A percentile compares a stretch with the other conserved stretches of the same genome.
Conservation (phyloP, 2,797 vertebrate genomes). For the Gastrophryne carolinensis region DNA sequence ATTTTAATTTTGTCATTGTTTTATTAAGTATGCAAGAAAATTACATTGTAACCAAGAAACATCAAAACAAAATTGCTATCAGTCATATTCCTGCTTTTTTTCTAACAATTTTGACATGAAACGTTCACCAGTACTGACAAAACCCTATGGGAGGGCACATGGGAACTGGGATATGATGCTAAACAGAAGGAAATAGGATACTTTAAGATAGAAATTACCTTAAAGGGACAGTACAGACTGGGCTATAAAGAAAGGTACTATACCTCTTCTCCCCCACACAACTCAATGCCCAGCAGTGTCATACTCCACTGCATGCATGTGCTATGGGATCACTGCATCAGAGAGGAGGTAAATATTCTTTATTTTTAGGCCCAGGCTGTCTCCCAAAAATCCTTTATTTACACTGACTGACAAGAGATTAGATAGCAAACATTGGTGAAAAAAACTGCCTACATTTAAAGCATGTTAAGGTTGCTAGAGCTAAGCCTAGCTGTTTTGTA, state of each 20-base stretch:
- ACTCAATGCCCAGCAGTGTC: not conserved
- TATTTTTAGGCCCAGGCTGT: not conserved
- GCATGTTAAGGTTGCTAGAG: too few relatives aligned
- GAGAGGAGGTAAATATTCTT: not conserved
- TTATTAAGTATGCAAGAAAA: not conserved
- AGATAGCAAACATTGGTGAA: not conserved
- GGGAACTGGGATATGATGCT: not conserved
- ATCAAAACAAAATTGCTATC: not conserved
- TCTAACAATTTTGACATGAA: too few relatives aligned
- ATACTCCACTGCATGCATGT: not conserved
- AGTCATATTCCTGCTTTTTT: not conserved
- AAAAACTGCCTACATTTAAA: too few relatives aligned
- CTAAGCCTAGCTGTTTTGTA: not conserved
- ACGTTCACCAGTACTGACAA: not conserved
- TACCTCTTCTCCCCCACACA: too few relatives aligned
- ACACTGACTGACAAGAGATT: not conserved
- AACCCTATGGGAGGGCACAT: not conserved
- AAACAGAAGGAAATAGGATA: not conserved
- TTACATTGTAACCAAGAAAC: slow-evolving; percentile 4
- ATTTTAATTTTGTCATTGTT: not conserved
- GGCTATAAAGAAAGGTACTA: too few relatives aligned
- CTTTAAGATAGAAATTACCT: not conserved
- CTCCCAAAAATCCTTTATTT: not conserved
- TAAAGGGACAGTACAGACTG: not conserved
- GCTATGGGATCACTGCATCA: not conserved